Evolutionary conservation across 2,113 vertebrate genomes (phyloP), one percentile per base, ranked within the genome.

Genomic region (Pseudorhombus dupliciocellatus): DNA sequence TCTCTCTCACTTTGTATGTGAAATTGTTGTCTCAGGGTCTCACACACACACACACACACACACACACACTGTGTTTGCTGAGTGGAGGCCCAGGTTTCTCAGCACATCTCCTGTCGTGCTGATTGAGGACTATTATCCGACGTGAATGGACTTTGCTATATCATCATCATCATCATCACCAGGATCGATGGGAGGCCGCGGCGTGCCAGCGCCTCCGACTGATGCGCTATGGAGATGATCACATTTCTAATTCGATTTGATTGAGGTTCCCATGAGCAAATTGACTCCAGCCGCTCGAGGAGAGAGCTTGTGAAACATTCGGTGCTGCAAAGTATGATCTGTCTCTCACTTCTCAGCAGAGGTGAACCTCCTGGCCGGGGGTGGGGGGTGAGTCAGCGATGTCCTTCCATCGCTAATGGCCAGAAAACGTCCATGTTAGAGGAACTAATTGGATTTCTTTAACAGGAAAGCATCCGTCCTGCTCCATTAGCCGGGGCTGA

Each of bases 391-490:
- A 89, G 84, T 86, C 83, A 87, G 82, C 51, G 1, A 18, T 84
- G 85, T 71, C 64, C 62, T 69, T 51, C 56, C 72, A 28, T 69
- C 0, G 16, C 81, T 92, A 92, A 92, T 91, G 85, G 89, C 46
- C 88, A 89, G 88, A 88, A 90, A 92, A 90, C 84, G 81, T 88
- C 85, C 82, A 54, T 80, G 79, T 75, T 75, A 42, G 75, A 77
- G 75, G 76, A 42, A 37, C 69, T 91, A 91, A 92, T 91, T 91
- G 84, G 73, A 92, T 92, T 90, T 84, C 79, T 90, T 89, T 51
- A 80, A 84, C 79, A 88, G 87, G 81, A 91, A 85, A 80, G 80
- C 84, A 86, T 89, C 85, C 30, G 31, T 86, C 73, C 84, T 70
- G 67, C 73, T 89, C 88, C 89, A 92, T 92, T 92, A 92, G 82